Base-by-base conservation (phyloP, 2,113 vertebrate genomes). In the Periophthalmodon schlosseri region DNA sequence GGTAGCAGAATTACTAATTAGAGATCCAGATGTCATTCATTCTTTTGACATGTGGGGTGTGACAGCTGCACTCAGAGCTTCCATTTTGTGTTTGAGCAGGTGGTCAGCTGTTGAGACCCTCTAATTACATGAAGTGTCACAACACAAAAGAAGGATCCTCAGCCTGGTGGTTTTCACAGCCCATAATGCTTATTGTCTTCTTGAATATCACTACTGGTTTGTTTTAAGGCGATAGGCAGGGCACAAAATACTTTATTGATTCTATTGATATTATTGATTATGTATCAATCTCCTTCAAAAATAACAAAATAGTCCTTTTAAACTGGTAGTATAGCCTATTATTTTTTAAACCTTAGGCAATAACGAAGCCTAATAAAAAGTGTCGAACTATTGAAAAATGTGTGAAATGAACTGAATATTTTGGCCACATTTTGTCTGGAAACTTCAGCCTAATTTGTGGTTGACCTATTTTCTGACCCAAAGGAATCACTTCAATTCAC, bases 251-350 rank as follows among this genome's bases (percentile, higher is more conserved):
- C 52, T 20, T 54, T 5, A 20, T 54, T 54, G 52, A 57, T 23
- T 1, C 13, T 24, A 23, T 24, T 58, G 24, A 63, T 63, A 11
- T 18, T 34, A 63, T 16, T 63, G 60, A 34, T 63, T 34, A 44
- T 3, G 36, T 44, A 66, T 16, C 8, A 20, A 11, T 44, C 39
- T 44, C 39, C 8, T 44, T 44, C 9, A 44, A 44, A 44, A 44
- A 10, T 44, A 44, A 2, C 7, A 9, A 63, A 21, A 63, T 34
- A 4, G 23, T 81, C 75, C 77, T 71, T 23, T 18, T 73, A 46
- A 14, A 47, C 46, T 47, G 46, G 13, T 14, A 47, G 46, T 14
- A 47, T 12, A 14, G 2, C 46, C 13, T 15, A 47, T 14, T 47
- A 47, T 47, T 47, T 47, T 4, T 47, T 47, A 47, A 47, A 47